phyloP scores from a whole-genome alignment of 2,888 invertebrate species.

The Biston stratarius region DNA sequence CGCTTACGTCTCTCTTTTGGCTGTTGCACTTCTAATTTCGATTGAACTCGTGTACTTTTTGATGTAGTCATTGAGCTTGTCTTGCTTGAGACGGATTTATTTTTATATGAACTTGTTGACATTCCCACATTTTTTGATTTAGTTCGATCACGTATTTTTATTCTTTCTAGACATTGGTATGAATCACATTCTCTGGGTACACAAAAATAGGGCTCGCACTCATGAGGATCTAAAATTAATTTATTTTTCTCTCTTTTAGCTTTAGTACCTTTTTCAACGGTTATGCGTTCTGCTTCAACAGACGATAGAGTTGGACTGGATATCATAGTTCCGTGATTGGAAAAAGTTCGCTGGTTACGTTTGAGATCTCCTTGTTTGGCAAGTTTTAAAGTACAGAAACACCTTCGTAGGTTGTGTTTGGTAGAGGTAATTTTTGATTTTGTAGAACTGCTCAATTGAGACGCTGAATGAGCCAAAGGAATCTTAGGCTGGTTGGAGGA shows the following conservation, averaged over 20 bases:
- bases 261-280: slow-evolving; percentile 36
- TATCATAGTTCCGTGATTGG: slow-evolving; percentile 38
- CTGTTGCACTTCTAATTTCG: background rate
- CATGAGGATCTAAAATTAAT: slow-evolving; percentile 46
- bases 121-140: background rate
- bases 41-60: background rate
- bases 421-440: slow-evolving; percentile 45
- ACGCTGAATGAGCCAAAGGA: slow-evolving; percentile 39
- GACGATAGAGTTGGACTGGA: slow-evolving; percentile 29
- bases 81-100: background rate
- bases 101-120: background rate
- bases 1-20: background rate
- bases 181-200: slow-evolving; percentile 55
- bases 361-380: slow-evolving; percentile 40
- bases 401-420: slow-evolving; percentile 52
- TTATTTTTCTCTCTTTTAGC: slow-evolving; percentile 26
- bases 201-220: slow-evolving; percentile 57
- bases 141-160: background rate
- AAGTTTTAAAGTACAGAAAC: slow-evolving; percentile 59
- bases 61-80: background rate
- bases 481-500: slow-evolving; percentile 1
- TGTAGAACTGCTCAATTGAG: slow-evolving; percentile 46
- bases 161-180: slow-evolving; percentile 47
- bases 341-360: slow-evolving; percentile 18
- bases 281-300: slow-evolving; percentile 30